Base-by-base conservation (phyloP, 92 coral and sea anemone genomes). In the Zoanthus sociatus region DNA sequence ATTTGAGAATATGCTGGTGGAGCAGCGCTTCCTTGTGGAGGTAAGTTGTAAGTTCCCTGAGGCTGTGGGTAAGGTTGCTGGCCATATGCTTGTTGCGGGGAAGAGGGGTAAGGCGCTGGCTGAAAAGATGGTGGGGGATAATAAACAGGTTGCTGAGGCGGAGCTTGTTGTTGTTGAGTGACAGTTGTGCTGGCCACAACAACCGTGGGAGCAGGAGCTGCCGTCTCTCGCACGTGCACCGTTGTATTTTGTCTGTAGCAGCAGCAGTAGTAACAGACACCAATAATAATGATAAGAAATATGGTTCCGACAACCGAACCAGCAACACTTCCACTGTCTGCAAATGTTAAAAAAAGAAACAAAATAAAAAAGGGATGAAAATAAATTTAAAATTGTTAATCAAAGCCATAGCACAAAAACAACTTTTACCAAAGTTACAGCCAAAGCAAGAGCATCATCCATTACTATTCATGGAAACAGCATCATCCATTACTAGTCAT, bases 281-380 rank as follows among this genome's bases (percentile, higher is more conserved):
- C 69, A 31, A 63, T 5, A 16, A 63, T 8, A 20, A 63, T 20
- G 21, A 18, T 63, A 63, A 63, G 6, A 63, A 16, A 63, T n/a
- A 63, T 63, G 69, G 69, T 17, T n/a, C 69, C 69, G n/a, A 63
- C 69, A 63, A 63, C 69, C 18, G 69, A 63, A 17, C 69, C 69
- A 63, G 69, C 69, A 20, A 63, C 69, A 7, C 21, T n/a, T 63
- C 69, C 69, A 8, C 21, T 3, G 21, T n/a, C 69, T 63, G 30
- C 16, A 7, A 63, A n/a, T 16, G 30, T 4, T 7, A 16, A 16
- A 63, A 9, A 17, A 50, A 9, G 8, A 5, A 50, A 50, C 55
- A 63, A 63, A 63, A 4, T n/a, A 15, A 63, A 0, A 6, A 16
- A 63, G 69, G 0, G 69, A 1, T 17, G 5, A 20, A 63, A 61